These are phyloP conservation scores for Diploptera punctata DNA, from an alignment of 2,888 invertebrate species.

Conservation along the genomic window DNA sequence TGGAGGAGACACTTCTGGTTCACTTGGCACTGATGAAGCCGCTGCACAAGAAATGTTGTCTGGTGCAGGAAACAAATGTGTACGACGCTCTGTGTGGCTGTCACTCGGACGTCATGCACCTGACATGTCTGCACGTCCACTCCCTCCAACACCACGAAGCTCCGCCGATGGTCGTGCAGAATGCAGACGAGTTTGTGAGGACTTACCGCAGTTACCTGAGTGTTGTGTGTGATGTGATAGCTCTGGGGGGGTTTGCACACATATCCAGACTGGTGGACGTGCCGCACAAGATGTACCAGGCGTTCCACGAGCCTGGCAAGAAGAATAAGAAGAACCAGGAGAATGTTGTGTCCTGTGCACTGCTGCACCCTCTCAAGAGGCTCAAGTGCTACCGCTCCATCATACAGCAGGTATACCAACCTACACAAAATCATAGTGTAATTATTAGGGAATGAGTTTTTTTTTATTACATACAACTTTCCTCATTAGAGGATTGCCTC, in stretches of 20 bases:
- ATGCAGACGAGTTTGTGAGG: conserved; percentile 73
- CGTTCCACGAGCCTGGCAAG: conserved; percentile 63
- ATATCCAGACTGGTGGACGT: conserved; percentile 69
- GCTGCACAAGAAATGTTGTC: conserved; percentile 68
- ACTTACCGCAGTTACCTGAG: conserved; percentile 74
- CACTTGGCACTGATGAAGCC: conserved; percentile 68
- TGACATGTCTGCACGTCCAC: conserved; percentile 68
- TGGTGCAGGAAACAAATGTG: conserved; percentile 62
- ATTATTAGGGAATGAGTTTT: too few relatives aligned
- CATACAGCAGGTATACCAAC: conserved; percentile 63
- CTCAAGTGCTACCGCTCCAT: conserved; percentile 68
- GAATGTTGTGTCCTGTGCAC: conserved; percentile 59
- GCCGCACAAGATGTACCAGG: conserved; percentile 61
- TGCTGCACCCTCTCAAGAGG: conserved; percentile 67
- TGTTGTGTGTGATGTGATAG: conserved; percentile 74
- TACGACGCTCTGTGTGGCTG: conserved; percentile 70
- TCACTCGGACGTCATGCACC: conserved; percentile 72
- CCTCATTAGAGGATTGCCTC: too few relatives aligned
- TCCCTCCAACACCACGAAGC: conserved; percentile 68
- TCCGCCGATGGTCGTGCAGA: conserved; percentile 72
- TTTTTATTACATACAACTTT: too few relatives aligned
- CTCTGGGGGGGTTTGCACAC: conserved; percentile 72
- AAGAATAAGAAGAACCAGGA: conserved; percentile 57
- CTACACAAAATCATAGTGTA: too few relatives aligned
- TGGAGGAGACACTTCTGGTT: conserved; percentile 71